phyloP scores from a whole-genome alignment of 2,888 invertebrate genomes.

The Cyaniris semiargus region DNA sequence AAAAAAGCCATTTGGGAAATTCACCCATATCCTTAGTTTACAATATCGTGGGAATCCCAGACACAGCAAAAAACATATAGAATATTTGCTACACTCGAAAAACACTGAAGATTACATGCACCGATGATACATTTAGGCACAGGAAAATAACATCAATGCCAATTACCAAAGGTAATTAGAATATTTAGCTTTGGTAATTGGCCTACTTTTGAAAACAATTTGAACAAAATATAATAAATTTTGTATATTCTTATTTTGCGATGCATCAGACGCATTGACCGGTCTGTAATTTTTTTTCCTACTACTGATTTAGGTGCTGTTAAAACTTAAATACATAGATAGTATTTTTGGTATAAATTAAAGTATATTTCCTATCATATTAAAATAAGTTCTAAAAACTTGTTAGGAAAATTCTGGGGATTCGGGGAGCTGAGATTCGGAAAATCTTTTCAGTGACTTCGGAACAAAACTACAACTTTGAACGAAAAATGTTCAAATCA shows the following conservation, averaged over 20 bases:
- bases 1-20: too few relatives aligned
- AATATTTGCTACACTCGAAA: constrained; percentile 17
- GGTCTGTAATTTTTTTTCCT: background rate
- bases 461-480: too few relatives aligned
- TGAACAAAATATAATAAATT: constrained; percentile 3
- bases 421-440: too few relatives aligned
- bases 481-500: too few relatives aligned
- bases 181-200: background rate
- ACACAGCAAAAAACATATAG: too few relatives aligned
- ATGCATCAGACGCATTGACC: background rate
- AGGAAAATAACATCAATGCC: background rate
- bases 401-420: too few relatives aligned
- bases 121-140: background rate
- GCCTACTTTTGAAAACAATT: constrained; percentile 1
- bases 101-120: constrained; percentile 12
- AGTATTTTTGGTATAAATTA: background rate
- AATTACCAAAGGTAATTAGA: background rate
- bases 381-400: background rate
- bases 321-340: background rate
- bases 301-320: background rate
- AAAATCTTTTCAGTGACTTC: too few relatives aligned
- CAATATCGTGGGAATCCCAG: too few relatives aligned
- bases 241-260: background rate
- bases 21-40: too few relatives aligned
- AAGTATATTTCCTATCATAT: constrained; percentile 7